A percentile compares a stretch with the other conserved stretches of the same genome.
These are phyloP conservation scores for Brachypodius melanocephalos DNA, from an alignment of 2,113 vertebrate genomes.

Conservation along the genomic window DNA sequence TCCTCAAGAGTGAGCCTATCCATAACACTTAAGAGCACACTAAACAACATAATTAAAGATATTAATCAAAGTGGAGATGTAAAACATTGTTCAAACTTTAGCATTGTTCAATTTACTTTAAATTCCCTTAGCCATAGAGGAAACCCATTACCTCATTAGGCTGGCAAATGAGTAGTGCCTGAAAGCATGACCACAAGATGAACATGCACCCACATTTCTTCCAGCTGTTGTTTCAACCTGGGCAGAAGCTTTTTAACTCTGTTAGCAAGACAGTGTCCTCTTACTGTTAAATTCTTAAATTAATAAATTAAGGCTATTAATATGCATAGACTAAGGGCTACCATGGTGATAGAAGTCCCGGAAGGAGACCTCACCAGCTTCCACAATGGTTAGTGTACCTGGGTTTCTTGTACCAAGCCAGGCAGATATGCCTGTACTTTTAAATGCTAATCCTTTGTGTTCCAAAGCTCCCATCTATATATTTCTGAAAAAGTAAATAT, in stretches of 20 bases:
- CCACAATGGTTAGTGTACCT: neutral
- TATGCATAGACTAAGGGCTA: slow-evolving; percentile 27
- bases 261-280: neutral
- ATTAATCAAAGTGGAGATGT: neutral
- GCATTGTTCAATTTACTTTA: neutral
- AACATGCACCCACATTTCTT: neutral
- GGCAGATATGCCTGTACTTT: neutral
- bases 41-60: neutral
- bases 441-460: neutral
- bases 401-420: neutral
- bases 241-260: neutral
- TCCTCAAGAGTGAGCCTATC: neutral
- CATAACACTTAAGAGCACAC: neutral
- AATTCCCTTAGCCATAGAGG: neutral
- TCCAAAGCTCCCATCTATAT: neutral
- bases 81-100: neutral
- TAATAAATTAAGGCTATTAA: slow-evolving; percentile 27
- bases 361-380: neutral
- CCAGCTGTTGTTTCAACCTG: neutral
- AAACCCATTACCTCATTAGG: neutral
- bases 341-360: neutral
- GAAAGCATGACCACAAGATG: neutral
- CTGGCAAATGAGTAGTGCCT: neutral
- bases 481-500: neutral
- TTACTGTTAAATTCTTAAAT: neutral